Evolutionary conservation across 2,797 vertebrate genomes (phyloP), one percentile per base, ranked within the genome.

Genomic region (Oreortyx pictus): DNA sequence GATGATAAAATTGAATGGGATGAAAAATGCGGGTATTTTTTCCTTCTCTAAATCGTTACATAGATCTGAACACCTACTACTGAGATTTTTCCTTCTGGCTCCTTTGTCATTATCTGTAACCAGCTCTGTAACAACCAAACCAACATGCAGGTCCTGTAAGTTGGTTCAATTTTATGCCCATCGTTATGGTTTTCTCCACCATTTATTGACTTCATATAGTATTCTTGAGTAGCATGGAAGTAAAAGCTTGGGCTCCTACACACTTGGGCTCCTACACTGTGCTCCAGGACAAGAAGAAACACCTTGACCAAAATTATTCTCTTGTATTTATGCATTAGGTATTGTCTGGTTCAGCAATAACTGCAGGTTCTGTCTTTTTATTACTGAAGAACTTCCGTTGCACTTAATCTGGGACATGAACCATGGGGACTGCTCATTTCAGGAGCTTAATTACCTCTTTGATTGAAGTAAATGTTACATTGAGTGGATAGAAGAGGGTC

Each of bases 381-480:
- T 82, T 82, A 52, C 77, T 79, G 27, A 76, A 76, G 83, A 88
- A 57, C 64, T 82, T 86, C 5, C 76, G 56, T 61, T 47, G 25
- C 60, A 25, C 66, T 24, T 1, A 67, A 91, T 84, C 89, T 80
- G 70, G 88, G 67, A 76, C 77, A 54, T 43, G 88, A 91, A 57
- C 80, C 44, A 29, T 6, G 19, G 85, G 57, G 60, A 86, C 74
- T 92, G 78, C 91, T 88, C 60, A 60, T 86, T 92, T 92, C 64
- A 43, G 93, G 85, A 70, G 83, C 64, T 93, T 96, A 95, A 94
- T 91, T 93, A 84, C 80, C 80, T 79, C 94, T 95, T 89, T 86
- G 86, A 93, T 57, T 91, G 83, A 94, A 70, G 80, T 76, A 88
- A 95, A 91, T 64, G 88, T 89, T 89, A 71, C 73, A 88, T 64